Evolutionary conservation across 1,140 invertebrate species (phyloP).

Genomic region (Lasioglossum albipes): DNA sequence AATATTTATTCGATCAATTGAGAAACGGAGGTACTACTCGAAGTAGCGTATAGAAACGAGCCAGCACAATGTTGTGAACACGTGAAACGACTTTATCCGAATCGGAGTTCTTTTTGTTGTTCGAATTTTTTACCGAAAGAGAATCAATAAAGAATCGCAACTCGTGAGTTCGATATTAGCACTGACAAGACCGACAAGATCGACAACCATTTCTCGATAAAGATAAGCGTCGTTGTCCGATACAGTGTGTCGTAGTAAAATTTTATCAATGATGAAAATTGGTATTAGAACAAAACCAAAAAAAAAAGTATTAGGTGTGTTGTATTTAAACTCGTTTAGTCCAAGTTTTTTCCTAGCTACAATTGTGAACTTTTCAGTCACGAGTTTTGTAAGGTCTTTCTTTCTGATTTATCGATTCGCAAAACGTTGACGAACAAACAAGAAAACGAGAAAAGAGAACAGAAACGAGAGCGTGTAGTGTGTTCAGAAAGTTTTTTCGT

Average conservation of each 20-base stretch:
- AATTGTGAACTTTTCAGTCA: background rate
- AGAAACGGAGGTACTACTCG: background rate
- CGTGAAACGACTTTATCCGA: background rate
- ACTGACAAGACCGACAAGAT: background rate
- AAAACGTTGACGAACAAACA: too few species aligned
- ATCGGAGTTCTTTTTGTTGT: background rate
- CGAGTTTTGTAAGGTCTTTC: background rate
- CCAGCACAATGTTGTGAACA: background rate
- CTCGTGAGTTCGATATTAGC: background rate
- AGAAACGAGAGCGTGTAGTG: background rate
- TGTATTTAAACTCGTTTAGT: background rate
- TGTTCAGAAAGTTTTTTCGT: background rate
- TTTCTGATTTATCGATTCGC: background rate
- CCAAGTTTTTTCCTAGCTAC: background rate
- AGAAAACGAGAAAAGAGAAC: background rate
- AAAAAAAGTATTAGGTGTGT: background rate
- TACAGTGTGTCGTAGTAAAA: conserved; percentile 6
- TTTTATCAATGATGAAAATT: background rate
- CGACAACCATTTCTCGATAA: background rate
- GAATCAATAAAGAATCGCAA: background rate
- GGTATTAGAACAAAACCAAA: background rate
- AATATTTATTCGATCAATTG: background rate
- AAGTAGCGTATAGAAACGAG: background rate
- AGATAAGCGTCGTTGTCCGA: background rate
- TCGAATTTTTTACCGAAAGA: background rate